These are phyloP conservation scores for Acanthopleura granulata DNA, from an alignment of 2,888 invertebrate species.

Conservation along the genomic window DNA sequence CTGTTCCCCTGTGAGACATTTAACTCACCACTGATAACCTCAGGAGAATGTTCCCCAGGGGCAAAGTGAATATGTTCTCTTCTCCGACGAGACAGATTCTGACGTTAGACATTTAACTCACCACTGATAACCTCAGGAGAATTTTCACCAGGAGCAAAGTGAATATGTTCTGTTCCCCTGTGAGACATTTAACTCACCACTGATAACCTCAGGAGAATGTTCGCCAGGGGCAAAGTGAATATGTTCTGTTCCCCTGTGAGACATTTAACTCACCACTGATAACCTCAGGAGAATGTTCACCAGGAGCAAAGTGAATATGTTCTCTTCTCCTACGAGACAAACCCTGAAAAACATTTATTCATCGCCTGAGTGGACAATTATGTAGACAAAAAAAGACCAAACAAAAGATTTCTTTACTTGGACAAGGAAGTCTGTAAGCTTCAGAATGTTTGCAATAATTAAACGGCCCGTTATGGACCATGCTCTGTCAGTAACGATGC, in stretches of 20 bases:
- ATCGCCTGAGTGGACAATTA: too few relatives aligned
- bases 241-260: background rate
- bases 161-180: too few relatives aligned
- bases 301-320: background rate
- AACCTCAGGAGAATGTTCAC: background rate
- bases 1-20: background rate
- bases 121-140: too few relatives aligned
- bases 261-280: slow-evolving; percentile 6
- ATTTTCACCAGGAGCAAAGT: too few relatives aligned
- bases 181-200: background rate
- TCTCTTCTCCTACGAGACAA: background rate
- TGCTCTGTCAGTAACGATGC: too few relatives aligned
- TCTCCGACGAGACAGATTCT: background rate
- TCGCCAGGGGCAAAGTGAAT: background rate
- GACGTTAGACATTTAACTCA: too few relatives aligned
- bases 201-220: slow-evolving; percentile 3
- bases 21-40: slow-evolving; percentile 5
- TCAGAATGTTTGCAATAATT: too few relatives aligned
- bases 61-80: slow-evolving; percentile 2
- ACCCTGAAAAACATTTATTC: too few relatives aligned
- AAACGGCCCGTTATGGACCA: too few relatives aligned
- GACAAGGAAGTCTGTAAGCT: too few relatives aligned
- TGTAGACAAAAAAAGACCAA: too few relatives aligned
- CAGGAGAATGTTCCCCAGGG: background rate
- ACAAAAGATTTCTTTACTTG: too few relatives aligned